phyloP scores from a whole-genome alignment of 1,140 invertebrate genomes.

The Apis laboriosa region DNA sequence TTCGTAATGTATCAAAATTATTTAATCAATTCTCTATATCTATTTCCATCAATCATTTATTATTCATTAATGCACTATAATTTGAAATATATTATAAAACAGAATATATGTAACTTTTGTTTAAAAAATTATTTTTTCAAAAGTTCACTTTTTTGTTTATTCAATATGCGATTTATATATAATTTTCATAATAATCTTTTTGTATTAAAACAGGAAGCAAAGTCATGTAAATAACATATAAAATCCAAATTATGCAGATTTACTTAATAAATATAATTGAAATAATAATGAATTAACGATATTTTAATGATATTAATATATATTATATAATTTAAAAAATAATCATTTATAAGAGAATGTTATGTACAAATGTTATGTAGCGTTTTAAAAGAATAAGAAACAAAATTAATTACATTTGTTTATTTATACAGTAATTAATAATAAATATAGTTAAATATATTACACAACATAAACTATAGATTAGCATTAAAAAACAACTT shows the following conservation, averaged over 20 bases:
- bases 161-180: constrained; percentile 10
- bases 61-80: constrained; percentile 8
- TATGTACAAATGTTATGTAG: constrained; percentile 8
- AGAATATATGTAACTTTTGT: neutral
- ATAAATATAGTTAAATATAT: constrained; percentile 7
- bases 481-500: neutral
- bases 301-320: constrained; percentile 2
- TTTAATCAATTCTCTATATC: constrained; percentile 45
- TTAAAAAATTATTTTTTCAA: neutral
- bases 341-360: neutral
- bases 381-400: neutral
- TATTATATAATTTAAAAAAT: neutral
- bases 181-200: constrained; percentile 5
- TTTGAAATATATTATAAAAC: constrained; percentile 12
- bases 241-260: constrained; percentile 13
- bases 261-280: constrained; percentile 7
- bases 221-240: constrained; percentile 38
- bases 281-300: constrained; percentile 13
- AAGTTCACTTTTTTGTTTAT: constrained; percentile 30
- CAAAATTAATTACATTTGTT: constrained; percentile 15
- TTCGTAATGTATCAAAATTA: constrained; percentile 49
- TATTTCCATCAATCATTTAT: constrained; percentile 27
- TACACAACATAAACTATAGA: neutral
- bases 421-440: constrained; percentile 14
- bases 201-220: neutral